Percentiles rank a stretch among this genome's conserved stretches.
phyloP scores from a whole-genome alignment of 2,797 vertebrate species.

The Rhinophrynus dorsalis region DNA sequence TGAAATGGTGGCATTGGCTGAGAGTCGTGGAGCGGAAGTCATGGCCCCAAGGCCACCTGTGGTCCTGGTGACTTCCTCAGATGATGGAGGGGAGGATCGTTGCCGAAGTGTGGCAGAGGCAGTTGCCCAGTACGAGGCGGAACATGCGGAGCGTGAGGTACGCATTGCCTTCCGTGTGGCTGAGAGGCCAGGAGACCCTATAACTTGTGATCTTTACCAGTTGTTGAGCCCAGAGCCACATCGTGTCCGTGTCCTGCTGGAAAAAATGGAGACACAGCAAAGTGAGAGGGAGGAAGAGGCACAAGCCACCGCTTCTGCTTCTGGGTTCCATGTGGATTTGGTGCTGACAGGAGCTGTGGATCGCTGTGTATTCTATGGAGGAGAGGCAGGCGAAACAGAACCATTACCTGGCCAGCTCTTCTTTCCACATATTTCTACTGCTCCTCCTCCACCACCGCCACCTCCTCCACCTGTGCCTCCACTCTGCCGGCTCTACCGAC shows the following conservation, averaged over 20 bases:
- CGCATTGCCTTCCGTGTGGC: conserved; percentile 92
- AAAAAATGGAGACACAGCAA: conserved; percentile 48
- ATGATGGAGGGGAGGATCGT: conserved; percentile 55
- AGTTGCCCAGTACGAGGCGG: conserved; percentile 89
- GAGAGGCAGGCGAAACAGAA: conserved; percentile 86
- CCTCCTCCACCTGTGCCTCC: conserved; percentile 71
- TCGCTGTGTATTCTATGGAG: conserved; percentile 90
- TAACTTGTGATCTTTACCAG: conserved; percentile 95
- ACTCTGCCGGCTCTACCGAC: conserved; percentile 90
- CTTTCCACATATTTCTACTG: conserved; percentile 69
- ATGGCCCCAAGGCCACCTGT: conserved; percentile 55
- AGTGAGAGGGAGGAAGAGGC: conserved; percentile 57
- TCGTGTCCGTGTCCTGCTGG: conserved; percentile 60
- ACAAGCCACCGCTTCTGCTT: conserved; percentile 67
- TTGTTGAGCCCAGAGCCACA: conserved; percentile 75
- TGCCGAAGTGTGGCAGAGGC: conserved; percentile 85
- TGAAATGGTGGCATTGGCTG: conserved; percentile 93
- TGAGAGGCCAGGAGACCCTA: conserved; percentile 87
- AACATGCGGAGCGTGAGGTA: conserved; percentile 78
- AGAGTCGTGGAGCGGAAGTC: conserved; percentile 82
- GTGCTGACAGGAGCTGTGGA: conserved; percentile 94
- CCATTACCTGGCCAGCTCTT: conserved; percentile 87
- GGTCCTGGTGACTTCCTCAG: conserved; percentile 28
- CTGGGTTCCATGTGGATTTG: conserved; percentile 92
- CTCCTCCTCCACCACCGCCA: conserved; percentile 53